Evolutionary conservation across 2,888 invertebrate genomes (phyloP).

Genomic region (Trachelus tabidus): DNA sequence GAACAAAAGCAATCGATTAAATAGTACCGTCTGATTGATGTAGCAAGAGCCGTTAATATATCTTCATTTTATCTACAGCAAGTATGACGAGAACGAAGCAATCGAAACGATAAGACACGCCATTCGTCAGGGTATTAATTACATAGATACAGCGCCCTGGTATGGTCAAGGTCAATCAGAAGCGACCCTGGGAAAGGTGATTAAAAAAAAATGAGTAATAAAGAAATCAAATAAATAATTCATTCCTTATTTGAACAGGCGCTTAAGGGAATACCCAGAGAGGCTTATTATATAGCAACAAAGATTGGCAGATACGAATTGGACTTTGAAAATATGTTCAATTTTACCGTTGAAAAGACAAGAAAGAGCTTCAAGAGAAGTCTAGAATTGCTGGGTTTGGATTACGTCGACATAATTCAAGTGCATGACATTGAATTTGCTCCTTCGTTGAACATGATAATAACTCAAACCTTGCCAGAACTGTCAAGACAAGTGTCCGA

Average conservation of each 20-base stretch:
- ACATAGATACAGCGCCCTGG: constrained; percentile 92
- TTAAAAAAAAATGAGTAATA: not conserved
- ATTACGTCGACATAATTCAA: constrained; percentile 91
- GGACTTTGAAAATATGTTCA: constrained; percentile 81
- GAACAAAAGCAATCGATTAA: not conserved
- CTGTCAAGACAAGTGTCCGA: constrained; percentile 79
- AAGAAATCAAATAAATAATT: not conserved
- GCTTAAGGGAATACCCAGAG: constrained; percentile 80
- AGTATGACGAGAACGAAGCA: constrained; percentile 75
- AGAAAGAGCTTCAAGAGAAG: constrained; percentile 81
- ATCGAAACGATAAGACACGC: constrained; percentile 77
- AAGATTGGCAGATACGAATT: constrained; percentile 89
- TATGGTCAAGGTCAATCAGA: constrained; percentile 93
- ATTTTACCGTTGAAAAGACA: constrained; percentile 84
- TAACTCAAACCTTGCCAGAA: constrained; percentile 89
- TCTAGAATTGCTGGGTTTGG: constrained; percentile 77
- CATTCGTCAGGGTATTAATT: constrained; percentile 86
- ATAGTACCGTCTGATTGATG: not conserved
- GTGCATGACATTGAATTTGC: constrained; percentile 95
- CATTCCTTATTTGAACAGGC: constrained; percentile 69
- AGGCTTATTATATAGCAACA: constrained; percentile 89
- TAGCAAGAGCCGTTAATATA: not conserved
- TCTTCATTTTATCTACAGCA: constrained; percentile 64
- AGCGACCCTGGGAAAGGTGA: constrained; percentile 81
- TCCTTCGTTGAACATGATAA: constrained; percentile 76